Evolutionary conservation across 2,113 vertebrate genomes (phyloP).

Genomic region (Megaceryle torquata): DNA sequence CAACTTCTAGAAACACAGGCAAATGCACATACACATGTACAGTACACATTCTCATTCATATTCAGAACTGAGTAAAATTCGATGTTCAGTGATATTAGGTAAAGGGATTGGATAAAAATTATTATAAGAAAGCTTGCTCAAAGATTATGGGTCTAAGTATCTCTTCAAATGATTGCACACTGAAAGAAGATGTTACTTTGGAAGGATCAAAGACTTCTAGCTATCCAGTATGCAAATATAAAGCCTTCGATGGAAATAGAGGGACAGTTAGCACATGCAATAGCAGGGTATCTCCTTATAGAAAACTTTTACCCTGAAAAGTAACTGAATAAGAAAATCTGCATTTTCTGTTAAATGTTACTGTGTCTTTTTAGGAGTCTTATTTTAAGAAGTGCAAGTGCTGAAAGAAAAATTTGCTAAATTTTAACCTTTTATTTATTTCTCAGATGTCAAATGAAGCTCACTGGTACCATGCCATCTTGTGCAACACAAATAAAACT

Average conservation of each 20-base stretch:
- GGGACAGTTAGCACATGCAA: background rate
- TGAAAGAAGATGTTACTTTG: background rate
- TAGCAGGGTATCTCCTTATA: background rate
- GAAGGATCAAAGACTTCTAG: background rate
- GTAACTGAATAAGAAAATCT: background rate
- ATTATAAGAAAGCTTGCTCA: background rate
- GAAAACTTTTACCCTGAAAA: background rate
- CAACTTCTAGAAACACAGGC: background rate
- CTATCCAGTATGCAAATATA: background rate
- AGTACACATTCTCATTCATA: background rate
- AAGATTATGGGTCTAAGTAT: background rate
- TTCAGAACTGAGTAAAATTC: background rate
- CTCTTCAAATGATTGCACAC: background rate
- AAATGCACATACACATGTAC: background rate
- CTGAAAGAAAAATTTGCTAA: background rate
- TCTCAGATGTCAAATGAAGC: background rate
- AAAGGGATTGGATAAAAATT: background rate
- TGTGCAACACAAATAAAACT: background rate
- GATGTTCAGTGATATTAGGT: background rate
- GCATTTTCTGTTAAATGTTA: background rate
- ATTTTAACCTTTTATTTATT: background rate
- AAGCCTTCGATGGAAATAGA: background rate
- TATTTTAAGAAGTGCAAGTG: background rate
- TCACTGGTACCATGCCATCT: background rate
- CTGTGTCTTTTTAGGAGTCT: background rate